Evolutionary conservation across 1,140 invertebrate species (phyloP).

Genomic region (Eueides isabella): DNA sequence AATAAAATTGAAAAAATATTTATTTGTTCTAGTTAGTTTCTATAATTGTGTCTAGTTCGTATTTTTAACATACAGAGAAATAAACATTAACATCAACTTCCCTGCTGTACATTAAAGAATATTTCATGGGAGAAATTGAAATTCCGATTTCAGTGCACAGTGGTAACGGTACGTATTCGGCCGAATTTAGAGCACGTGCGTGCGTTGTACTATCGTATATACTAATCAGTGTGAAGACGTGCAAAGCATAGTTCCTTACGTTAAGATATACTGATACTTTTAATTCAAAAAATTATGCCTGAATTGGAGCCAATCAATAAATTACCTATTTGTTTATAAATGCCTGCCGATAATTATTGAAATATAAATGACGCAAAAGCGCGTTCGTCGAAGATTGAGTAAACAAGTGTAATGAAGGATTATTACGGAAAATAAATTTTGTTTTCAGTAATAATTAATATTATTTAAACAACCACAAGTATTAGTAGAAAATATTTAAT

Average conservation of each 20-base stretch:
- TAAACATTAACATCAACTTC: conserved; percentile 24
- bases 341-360: conserved; percentile 15
- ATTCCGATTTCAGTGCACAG: conserved; percentile 45
- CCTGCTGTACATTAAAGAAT: background rate
- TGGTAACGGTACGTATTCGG: conserved; percentile 43
- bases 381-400: conserved; percentile 24
- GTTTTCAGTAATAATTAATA: too few relatives aligned
- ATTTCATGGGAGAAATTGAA: conserved; percentile 39
- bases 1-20: too few relatives aligned
- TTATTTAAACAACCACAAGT: background rate
- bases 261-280: background rate
- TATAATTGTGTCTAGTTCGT: background rate
- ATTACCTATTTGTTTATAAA: conserved; percentile 19
- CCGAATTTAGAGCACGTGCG: conserved; percentile 45
- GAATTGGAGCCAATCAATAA: background rate
- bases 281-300: background rate
- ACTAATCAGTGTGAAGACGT: conserved; percentile 37
- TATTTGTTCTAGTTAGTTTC: too few relatives aligned
- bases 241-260: conserved; percentile 21
- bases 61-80: background rate
- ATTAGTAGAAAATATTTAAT: background rate
- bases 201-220: conserved; percentile 30
- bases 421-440: background rate
- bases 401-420: conserved; percentile 31
- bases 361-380: conserved; percentile 30